These are phyloP conservation scores for Callinectes sapidus DNA, from an alignment of 2,888 invertebrate species.

Conservation along the genomic window DNA sequence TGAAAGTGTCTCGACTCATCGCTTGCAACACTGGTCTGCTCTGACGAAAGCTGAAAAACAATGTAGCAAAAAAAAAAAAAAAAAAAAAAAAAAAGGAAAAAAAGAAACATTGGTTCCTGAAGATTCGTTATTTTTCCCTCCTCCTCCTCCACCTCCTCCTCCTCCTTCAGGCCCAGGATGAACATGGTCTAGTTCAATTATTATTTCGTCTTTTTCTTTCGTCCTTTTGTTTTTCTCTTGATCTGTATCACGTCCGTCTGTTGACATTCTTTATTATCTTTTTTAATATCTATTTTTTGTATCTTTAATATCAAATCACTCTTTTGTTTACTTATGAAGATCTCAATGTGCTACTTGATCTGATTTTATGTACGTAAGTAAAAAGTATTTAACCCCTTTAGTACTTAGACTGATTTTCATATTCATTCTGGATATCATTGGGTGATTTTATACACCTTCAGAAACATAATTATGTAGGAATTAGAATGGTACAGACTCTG, in stretches of 20 bases:
- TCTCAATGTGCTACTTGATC: background rate
- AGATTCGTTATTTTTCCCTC: background rate
- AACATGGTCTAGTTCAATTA: background rate
- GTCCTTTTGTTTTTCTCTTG: background rate
- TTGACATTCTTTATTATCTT: background rate
- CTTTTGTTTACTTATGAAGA: background rate
- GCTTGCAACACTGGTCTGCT: background rate
- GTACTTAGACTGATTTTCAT: no score
- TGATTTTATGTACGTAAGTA: background rate
- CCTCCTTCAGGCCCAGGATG: background rate
- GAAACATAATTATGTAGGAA: no score
- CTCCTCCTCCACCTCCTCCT: slow-evolving; percentile 6
- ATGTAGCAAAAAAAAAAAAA: background rate
- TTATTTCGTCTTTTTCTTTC: background rate
- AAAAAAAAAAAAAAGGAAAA: background rate
- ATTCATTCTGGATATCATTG: no score
- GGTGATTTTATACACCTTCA: no score
- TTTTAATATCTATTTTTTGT: background rate
- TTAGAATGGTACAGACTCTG: no score
- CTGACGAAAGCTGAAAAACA: background rate
- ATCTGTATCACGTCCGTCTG: background rate
- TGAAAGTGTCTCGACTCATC: background rate
- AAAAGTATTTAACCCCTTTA: background rate
- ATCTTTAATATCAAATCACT: background rate
- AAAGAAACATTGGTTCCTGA: background rate